These are phyloP conservation scores for Sturnira hondurensis DNA, from an alignment of 2,113 vertebrate genomes.

Conservation along the genomic window DNA sequence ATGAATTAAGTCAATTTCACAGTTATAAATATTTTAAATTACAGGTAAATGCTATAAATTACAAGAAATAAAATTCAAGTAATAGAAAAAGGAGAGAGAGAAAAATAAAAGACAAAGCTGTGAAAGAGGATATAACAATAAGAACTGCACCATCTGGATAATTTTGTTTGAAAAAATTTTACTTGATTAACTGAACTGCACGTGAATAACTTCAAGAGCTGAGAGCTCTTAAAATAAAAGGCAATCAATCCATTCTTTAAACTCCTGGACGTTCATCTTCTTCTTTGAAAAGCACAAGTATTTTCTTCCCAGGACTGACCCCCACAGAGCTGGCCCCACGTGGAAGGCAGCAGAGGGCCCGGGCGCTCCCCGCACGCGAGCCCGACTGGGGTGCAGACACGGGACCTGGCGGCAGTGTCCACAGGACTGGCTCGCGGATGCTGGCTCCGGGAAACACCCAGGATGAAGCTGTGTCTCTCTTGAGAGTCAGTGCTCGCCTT, in stretches of 20 bases:
- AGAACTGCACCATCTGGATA: slow-evolving; percentile 77
- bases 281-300: slow-evolving; percentile 60
- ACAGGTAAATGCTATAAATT: slow-evolving; percentile 87
- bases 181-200: slow-evolving; percentile 68
- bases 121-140: slow-evolving; percentile 80
- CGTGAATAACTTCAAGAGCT: slow-evolving; percentile 53
- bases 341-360: slow-evolving; percentile 25
- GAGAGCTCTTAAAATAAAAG: slow-evolving; percentile 35
- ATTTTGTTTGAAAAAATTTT: slow-evolving; percentile 74
- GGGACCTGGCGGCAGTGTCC: slow-evolving; percentile 55
- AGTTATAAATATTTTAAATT: slow-evolving; percentile 97
- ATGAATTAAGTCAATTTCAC: slow-evolving; percentile 93
- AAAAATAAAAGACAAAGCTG: slow-evolving; percentile 84
- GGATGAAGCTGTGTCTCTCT: slow-evolving; percentile 55
- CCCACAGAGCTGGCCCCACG: slow-evolving; percentile 21
- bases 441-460: slow-evolving; percentile 17
- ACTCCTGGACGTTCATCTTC: slow-evolving; percentile 37
- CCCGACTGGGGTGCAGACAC: background rate
- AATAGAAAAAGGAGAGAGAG: slow-evolving; percentile 87
- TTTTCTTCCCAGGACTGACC: slow-evolving; percentile 68
- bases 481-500: slow-evolving; percentile 62
- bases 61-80: slow-evolving; percentile 91
- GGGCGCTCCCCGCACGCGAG: background rate
- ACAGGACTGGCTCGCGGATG: slow-evolving; percentile 31
- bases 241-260: slow-evolving; percentile 15